phyloP scores from a whole-genome alignment of 2,888 invertebrate genomes.

The Rhopalosiphum nymphaeae region DNA sequence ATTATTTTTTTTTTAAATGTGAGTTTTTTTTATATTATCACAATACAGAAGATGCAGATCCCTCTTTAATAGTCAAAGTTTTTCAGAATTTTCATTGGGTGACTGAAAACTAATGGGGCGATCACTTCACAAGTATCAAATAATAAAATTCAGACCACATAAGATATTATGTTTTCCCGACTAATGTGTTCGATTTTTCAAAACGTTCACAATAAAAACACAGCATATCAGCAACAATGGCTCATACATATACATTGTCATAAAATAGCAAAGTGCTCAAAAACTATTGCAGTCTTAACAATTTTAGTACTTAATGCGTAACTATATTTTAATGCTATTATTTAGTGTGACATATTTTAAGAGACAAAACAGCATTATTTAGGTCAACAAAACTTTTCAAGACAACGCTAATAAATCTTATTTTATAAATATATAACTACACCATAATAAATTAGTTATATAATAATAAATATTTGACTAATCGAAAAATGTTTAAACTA shows the following conservation, averaged over 20 bases:
- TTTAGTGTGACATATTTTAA: not conserved
- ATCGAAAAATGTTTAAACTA: not conserved
- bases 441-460: too few species aligned
- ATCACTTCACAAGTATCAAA: not conserved
- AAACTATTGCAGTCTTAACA: not conserved
- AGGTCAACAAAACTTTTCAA: not conserved
- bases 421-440: too few species aligned
- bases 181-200: not conserved
- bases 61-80: not conserved
- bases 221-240: not conserved
- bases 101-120: slow-evolving; percentile 1
- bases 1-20: not conserved
- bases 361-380: not conserved
- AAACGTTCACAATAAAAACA: not conserved
- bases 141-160: not conserved
- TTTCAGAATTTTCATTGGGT: not conserved
- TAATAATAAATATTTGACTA: too few species aligned
- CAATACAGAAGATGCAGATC: not conserved
- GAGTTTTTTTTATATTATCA: not conserved
- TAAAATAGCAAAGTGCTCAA: not conserved
- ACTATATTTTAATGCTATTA: not conserved
- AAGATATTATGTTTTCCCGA: not conserved
- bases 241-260: not conserved
- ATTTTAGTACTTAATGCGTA: not conserved
- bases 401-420: not conserved